Evolutionary conservation across 1,140 invertebrate genomes (phyloP).

Genomic region (Grapholita molesta): DNA sequence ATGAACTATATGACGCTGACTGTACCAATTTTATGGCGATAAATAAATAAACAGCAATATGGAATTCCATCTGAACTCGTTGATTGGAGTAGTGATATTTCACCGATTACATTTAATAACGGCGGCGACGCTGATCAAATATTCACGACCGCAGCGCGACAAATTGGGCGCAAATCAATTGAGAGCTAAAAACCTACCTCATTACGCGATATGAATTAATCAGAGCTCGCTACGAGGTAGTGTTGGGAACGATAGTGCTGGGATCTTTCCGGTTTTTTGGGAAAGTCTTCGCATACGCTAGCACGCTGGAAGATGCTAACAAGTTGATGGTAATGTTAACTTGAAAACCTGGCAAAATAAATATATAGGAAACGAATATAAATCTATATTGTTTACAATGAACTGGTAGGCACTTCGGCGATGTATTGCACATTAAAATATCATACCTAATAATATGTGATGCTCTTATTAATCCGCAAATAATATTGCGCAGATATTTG

Average conservation of each 20-base stretch:
- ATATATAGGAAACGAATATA: too few relatives aligned
- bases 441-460: too few relatives aligned
- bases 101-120: conserved; percentile 47
- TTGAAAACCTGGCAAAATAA: too few relatives aligned
- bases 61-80: not conserved
- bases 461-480: too few relatives aligned
- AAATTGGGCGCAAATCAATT: conserved; percentile 67
- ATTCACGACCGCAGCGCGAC: conserved; percentile 58
- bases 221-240: conserved; percentile 41
- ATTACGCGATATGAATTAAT: conserved; percentile 72
- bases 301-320: too few relatives aligned
- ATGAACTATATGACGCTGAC: too few relatives aligned
- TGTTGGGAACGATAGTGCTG: conserved; percentile 42
- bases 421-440: too few relatives aligned
- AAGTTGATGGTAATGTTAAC: too few relatives aligned
- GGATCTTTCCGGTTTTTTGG: not conserved
- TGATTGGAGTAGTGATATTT: not conserved
- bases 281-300: too few relatives aligned
- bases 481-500: too few relatives aligned
- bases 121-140: conserved; percentile 50
- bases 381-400: too few relatives aligned
- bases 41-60: conserved; percentile 21
- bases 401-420: too few relatives aligned
- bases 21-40: not conserved
- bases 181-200: conserved; percentile 63